Evolutionary conservation across 1,140 invertebrate genomes (phyloP), one percentile per base, ranked within the genome.

Genomic region (Steinernema khuongi): DNA sequence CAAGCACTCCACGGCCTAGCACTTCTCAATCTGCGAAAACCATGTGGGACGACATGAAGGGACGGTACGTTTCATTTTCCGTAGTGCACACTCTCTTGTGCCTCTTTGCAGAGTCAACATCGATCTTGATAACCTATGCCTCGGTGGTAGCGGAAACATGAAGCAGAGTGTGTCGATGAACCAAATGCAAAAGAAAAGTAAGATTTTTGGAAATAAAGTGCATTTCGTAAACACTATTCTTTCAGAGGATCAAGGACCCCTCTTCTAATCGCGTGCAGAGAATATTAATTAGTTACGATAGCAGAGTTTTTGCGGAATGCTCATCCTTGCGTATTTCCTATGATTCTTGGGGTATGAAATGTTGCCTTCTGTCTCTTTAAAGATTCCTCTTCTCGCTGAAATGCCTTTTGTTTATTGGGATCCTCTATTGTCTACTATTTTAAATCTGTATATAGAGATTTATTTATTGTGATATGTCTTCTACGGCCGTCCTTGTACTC

Each of bases 11-110:
- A 4, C 50, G 50, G 4, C 26, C 50, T 14, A 26, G 11, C 19
- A 26, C 50, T 7, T 60, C 50, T 11, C 50, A 22, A 60, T 14
- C 19, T 60, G 14, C 36, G 36, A 11, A 14, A 2, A 60, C 14
- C 26, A 60, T 60, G 50, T 60, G 50, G 50, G 50, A 60, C 26
- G 50, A 60, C 50, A 60, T 60, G 50, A 60, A 60, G 19, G 50
- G 50, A 60, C 11, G 50, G 50, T 60, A 26, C 7, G 50, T 14
- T 60, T 7, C 7, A 26, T 60, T 60, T 11, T 4, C 50, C 50
- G 50, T 26, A 60, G 50, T 14, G 50, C 14, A 60, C 26, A 22
- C 14, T 14, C 4, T 60, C 22, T 4, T 4, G 19, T 60, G 50
- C 11, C 4, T 60, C n/a, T n/a, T 60, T 60, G 7, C 36, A 60